A percentile compares a stretch with the other conserved stretches of the same genome.
phyloP scores from a whole-genome alignment of 2,888 invertebrate species.

The Aelia acuminata region DNA sequence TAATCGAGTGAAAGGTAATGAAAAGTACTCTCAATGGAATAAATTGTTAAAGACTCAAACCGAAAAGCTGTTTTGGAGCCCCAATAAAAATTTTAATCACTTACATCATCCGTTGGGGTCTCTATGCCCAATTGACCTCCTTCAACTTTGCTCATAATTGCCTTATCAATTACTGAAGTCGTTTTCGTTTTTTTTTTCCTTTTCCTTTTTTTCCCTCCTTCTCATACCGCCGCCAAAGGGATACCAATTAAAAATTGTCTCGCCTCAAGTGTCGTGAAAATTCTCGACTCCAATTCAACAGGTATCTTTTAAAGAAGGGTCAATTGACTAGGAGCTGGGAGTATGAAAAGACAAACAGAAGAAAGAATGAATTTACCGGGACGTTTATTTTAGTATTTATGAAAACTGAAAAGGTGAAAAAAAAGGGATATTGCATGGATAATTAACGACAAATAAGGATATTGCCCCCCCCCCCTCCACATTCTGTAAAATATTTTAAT shows the following conservation, averaged over 20 bases:
- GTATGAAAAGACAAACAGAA: not conserved
- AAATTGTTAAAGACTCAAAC: constrained; percentile 19
- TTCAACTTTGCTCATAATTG: constrained; percentile 28
- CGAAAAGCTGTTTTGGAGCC: not conserved
- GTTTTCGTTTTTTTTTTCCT: not conserved
- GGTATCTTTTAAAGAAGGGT: not conserved
- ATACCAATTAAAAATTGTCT: constrained; percentile 23
- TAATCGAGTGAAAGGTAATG: constrained; percentile 31
- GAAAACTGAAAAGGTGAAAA: not conserved
- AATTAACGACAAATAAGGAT: too few species aligned
- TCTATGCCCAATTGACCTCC: constrained; percentile 5
- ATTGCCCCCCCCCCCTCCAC: too few species aligned
- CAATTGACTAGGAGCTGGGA: not conserved
- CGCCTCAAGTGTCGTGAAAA: constrained; percentile 30
- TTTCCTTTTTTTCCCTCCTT: not conserved
- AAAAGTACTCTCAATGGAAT: constrained; percentile 32
- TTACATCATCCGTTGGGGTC: constrained; percentile 8
- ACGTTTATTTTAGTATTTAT: not conserved
- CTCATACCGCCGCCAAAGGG: not conserved
- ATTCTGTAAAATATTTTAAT: too few species aligned
- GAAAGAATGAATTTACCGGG: not conserved
- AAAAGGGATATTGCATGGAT: not conserved
- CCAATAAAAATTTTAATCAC: constrained; percentile 28
- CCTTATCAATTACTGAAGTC: constrained; percentile 7
- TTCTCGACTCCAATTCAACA: not conserved